A percentile compares a stretch with the other conserved stretches of the same genome.
Conservation (phyloP, 2,797 vertebrate genomes). For the Caiman crocodilus region DNA sequence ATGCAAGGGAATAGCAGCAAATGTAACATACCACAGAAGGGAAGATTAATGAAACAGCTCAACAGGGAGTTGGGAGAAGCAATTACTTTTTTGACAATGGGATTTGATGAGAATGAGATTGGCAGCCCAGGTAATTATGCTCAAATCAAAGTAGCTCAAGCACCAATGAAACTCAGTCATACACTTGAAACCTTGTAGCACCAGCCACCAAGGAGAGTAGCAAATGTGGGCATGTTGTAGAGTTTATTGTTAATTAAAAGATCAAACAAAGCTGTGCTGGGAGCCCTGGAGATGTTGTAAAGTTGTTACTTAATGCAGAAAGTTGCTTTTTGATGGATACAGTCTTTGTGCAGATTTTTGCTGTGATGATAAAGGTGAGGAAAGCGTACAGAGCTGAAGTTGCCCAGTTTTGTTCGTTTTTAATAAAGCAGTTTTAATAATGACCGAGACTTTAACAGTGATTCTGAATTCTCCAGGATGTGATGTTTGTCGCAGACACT, state of each 20-base stretch:
- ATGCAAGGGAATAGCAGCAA: neutral
- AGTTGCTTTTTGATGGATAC: neutral
- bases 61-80: constrained; percentile 32
- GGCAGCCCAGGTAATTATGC: constrained; percentile 11
- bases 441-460: neutral
- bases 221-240: constrained; percentile 3
- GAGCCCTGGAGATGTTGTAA: neutral
- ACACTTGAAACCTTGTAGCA: neutral
- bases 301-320: neutral
- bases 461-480: constrained; percentile 84
- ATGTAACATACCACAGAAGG: neutral
- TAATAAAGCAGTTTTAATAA: neutral
- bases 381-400: neutral
- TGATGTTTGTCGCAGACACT: constrained; percentile 97
- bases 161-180: constrained; percentile 11
- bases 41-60: constrained; percentile 7
- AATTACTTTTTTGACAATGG: constrained; percentile 20
- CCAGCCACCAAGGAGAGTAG: neutral
- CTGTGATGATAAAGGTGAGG: neutral
- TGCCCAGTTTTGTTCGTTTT: too few species aligned
- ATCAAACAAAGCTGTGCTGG: constrained; percentile 9
- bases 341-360: accelerated
- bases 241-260: neutral
- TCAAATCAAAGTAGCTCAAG: constrained; percentile 49
- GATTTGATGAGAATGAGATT: constrained; percentile 13